Evolutionary conservation across 2,888 invertebrate genomes (phyloP).

Genomic region (Tipula helvola): DNA sequence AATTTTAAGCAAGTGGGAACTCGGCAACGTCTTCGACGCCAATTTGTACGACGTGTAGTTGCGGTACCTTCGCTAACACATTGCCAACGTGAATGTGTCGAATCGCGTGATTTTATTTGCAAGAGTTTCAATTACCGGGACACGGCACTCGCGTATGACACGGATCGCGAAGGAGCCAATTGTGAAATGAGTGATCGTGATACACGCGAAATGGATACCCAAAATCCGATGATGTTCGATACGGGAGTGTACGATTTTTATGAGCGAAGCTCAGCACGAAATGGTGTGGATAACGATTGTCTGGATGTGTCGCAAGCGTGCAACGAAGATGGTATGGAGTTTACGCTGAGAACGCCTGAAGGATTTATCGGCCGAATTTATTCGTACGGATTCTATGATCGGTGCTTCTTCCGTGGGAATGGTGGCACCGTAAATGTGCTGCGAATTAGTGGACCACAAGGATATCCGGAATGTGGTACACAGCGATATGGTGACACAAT

Average conservation of each 20-base stretch:
- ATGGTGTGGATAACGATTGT: slow-evolving; percentile 60
- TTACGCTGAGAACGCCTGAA: slow-evolving; percentile 76
- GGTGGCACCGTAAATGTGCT: slow-evolving; percentile 74
- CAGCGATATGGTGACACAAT: slow-evolving; percentile 85
- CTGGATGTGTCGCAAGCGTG: slow-evolving; percentile 84
- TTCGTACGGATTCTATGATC: slow-evolving; percentile 81
- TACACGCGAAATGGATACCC: slow-evolving; percentile 68
- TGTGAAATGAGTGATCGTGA: slow-evolving; percentile 84
- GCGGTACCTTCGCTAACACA: slow-evolving; percentile 61
- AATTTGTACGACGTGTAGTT: slow-evolving; percentile 61
- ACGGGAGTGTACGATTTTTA: slow-evolving; percentile 77
- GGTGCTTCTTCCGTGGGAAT: slow-evolving; percentile 83
- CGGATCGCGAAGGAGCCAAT: slow-evolving; percentile 44
- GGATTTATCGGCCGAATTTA: slow-evolving; percentile 83
- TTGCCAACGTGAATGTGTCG: slow-evolving; percentile 75
- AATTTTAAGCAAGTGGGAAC: slow-evolving; percentile 71
- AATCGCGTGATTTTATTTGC: slow-evolving; percentile 71
- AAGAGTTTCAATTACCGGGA: slow-evolving; percentile 64
- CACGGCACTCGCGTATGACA: slow-evolving; percentile 43
- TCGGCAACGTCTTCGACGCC: slow-evolving; percentile 63
- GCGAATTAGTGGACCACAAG: slow-evolving; percentile 76
- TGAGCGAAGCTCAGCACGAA: slow-evolving; percentile 61
- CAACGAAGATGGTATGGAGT: slow-evolving; percentile 90
- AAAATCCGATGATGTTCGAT: slow-evolving; percentile 76
- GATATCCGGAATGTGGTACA: slow-evolving; percentile 89